phyloP scores from a whole-genome alignment of 2,888 invertebrate genomes.

The Sphinx pinastri region DNA sequence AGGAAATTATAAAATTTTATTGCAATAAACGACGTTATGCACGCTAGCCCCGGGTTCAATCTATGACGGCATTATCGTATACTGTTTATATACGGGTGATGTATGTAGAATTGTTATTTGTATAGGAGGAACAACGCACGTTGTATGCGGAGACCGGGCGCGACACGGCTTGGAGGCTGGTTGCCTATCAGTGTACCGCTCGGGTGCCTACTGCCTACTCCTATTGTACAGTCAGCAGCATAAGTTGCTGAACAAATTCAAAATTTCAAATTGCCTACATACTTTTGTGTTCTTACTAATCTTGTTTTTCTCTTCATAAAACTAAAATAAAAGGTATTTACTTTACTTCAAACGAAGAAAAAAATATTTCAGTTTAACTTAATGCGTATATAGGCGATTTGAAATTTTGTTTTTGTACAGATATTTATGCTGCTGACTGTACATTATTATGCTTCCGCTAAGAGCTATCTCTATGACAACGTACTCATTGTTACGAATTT shows the following conservation, averaged over 20 bases:
- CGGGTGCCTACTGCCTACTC: slow-evolving; percentile 54
- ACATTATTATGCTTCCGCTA: background rate
- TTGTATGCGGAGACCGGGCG: slow-evolving; percentile 10
- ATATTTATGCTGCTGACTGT: too few species aligned
- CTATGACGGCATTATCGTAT: slow-evolving; percentile 13
- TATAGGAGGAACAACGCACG: slow-evolving; percentile 22
- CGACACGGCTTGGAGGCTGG: slow-evolving; percentile 40
- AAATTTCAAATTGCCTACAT: too few species aligned
- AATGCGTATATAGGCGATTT: too few species aligned
- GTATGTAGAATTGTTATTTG: slow-evolving; percentile 32
- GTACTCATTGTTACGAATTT: background rate
- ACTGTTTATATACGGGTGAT: slow-evolving; percentile 10
- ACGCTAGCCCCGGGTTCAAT: slow-evolving; percentile 1
- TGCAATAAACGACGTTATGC: slow-evolving; percentile 17
- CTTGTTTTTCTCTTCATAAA: too few species aligned
- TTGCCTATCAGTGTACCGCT: slow-evolving; percentile 57
- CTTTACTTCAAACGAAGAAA: too few species aligned
- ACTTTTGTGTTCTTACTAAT: too few species aligned
- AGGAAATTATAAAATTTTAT: slow-evolving; percentile 20
- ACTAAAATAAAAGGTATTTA: too few species aligned
- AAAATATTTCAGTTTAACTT: too few species aligned
- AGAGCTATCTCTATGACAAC: slow-evolving; percentile 12
- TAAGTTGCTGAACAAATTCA: too few species aligned
- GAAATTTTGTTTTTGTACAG: too few species aligned
- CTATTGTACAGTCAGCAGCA: slow-evolving; percentile 22